phyloP scores from a whole-genome alignment of 37 sponge, comb jelly and placozoan species.

The Mnemiopsis leidyi region DNA sequence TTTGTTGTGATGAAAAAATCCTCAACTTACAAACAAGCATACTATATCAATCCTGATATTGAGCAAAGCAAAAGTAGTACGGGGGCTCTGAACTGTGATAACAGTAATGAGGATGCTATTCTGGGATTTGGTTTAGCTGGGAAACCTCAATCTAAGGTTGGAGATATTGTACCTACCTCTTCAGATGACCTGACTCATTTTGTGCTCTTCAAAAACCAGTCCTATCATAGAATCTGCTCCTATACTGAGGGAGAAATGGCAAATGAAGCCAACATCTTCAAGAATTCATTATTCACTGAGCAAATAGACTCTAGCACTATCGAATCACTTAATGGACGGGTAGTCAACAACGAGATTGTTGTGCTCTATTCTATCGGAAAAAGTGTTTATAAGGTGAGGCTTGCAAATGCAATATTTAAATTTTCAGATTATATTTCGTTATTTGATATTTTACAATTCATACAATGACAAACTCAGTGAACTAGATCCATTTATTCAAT shows the following conservation, averaged over 20 bases:
- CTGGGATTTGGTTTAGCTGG: background rate
- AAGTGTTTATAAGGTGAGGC: background rate
- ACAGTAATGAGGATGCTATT: background rate
- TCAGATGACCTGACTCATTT: background rate
- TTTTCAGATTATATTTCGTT: too few relatives aligned
- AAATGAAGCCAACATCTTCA: background rate
- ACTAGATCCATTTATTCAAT: too few relatives aligned
- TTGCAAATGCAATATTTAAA: too few relatives aligned
- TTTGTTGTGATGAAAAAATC: background rate
- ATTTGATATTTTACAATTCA: too few relatives aligned
- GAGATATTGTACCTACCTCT: background rate
- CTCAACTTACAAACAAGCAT: background rate
- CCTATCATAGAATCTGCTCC: background rate
- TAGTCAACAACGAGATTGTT: background rate
- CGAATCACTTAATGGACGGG: background rate
- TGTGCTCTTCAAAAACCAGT: background rate
- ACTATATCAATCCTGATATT: background rate
- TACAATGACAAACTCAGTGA: too few relatives aligned
- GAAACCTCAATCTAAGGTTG: background rate
- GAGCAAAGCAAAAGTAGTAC: background rate
- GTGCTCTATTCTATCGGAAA: background rate
- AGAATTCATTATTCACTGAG: background rate
- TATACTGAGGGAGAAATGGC: background rate
- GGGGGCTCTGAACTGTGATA: background rate
- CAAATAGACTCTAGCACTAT: background rate